Conservation (phyloP, 2,113 vertebrate species). For the Erythrolamprus reginae region DNA sequence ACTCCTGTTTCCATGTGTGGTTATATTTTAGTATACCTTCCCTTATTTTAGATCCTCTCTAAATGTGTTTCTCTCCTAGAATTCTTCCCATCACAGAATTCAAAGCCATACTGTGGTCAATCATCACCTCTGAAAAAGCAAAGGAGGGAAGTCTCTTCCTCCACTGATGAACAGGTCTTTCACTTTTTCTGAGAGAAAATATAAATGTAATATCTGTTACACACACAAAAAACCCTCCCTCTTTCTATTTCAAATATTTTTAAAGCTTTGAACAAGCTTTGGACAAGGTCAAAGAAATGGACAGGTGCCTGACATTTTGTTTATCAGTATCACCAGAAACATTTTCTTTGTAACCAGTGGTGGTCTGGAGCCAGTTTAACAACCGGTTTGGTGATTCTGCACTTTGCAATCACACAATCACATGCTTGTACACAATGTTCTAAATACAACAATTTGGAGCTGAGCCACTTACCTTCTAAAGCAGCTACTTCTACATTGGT, state of each 20-base stretch:
- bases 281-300: not conserved
- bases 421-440: too few species aligned
- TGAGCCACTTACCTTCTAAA: too few species aligned
- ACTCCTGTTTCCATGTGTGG: not conserved
- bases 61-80: not conserved
- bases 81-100: not conserved
- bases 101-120: not conserved
- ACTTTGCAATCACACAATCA: too few species aligned
- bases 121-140: not conserved
- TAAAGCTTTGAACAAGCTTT: not conserved
- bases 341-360: constrained; percentile 29
- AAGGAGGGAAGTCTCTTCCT: not conserved
- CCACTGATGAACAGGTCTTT: not conserved
- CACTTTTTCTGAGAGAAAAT: not conserved
- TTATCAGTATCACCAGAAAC: not conserved
- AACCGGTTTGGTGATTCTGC: too few species aligned
- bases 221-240: not conserved
- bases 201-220: not conserved
- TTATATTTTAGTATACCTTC: not conserved
- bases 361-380: too few species aligned
- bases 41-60: not conserved
- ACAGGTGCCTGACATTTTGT: not conserved
- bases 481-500: too few species aligned
- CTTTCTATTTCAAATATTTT: not conserved
- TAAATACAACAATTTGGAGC: too few species aligned